Base-by-base conservation (phyloP, 2,797 vertebrate species). In the Etheostoma nigrum region DNA sequence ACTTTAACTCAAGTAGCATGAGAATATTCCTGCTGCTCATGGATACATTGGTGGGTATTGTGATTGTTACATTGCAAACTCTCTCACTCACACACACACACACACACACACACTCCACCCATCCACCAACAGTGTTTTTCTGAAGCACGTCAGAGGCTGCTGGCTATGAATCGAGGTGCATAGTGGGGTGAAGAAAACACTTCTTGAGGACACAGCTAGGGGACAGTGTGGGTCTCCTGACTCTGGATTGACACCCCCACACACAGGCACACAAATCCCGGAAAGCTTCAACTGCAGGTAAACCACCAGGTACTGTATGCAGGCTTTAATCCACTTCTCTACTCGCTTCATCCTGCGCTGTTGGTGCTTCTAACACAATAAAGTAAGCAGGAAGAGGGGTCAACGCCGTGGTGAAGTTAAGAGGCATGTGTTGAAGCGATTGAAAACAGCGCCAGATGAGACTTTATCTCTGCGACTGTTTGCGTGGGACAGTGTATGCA, bases 401-500 rank as follows among this genome's bases (percentile, higher is more conserved):
- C 57, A 73, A 68, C 70, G 58, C 40, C 11, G 42, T 25, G 55
- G 42, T n/a, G 30, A 72, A 86, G 76, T 88, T 77, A 81, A 83
- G 79, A 82, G 72, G 48, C 82, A 76, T 77, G 48, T 79, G 86
- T 82, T 83, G 19, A 33, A 64, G 7, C 53, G 4, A 40, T 79
- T 76, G 48, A 79, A 79, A 84, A 54, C 44, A 16, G 58, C 40
- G 48, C 65, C 60, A 27, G 44, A 25, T 40, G 74, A 72, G 74
- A 79, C 55, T 65, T 74, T 68, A 61, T 11, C 36, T 12, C 36
- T 40, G 36, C 11, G 36, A 40, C 36, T 81, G 82, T 86, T 87
- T 88, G 90, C 88, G 87, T 90, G 88, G 89, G 91, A 70, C 53
- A 27, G n/a, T 67, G 79, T 58, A 69, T 92, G 91, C 89, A 91